A percentile compares a stretch with the other conserved stretches of the same genome.
Evolutionary conservation across 2,797 vertebrate species (phyloP).

Genomic region (Sebastes nivosus): DNA sequence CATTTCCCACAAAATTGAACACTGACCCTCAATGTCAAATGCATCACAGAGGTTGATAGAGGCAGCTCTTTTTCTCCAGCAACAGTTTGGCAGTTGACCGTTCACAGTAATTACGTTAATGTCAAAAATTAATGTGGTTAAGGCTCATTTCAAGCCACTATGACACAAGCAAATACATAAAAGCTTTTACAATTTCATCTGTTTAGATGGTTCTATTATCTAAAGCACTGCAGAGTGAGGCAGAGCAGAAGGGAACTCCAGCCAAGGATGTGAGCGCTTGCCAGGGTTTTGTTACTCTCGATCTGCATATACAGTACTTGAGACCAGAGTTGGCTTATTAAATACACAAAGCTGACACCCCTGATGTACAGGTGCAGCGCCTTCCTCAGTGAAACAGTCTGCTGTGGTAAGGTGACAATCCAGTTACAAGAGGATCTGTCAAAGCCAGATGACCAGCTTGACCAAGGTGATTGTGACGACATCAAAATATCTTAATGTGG

Average conservation of each 20-base stretch:
- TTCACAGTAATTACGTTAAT: background rate
- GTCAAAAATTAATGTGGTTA: background rate
- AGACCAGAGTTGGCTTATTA: background rate
- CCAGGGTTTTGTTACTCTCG: background rate
- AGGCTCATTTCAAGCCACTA: constrained; percentile 5
- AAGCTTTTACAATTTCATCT: background rate
- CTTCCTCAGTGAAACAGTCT: too few species aligned
- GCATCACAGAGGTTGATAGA: background rate
- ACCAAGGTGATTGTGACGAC: background rate
- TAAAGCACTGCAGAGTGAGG: background rate
- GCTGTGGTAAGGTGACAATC: too few species aligned
- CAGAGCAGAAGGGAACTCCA: background rate
- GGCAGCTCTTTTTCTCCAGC: background rate
- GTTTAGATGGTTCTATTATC: background rate
- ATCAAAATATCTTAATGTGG: background rate
- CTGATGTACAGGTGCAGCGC: background rate
- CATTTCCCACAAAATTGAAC: constrained; percentile 27
- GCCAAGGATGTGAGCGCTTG: background rate
- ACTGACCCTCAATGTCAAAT: constrained; percentile 3
- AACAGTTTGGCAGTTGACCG: background rate
- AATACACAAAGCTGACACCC: background rate
- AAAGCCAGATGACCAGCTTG: too few species aligned
- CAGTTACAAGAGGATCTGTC: too few species aligned
- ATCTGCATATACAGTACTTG: background rate
- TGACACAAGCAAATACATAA: background rate